Percentiles rank a stretch among this genome's conserved stretches.
Evolutionary conservation across 2,888 invertebrate genomes (phyloP).

Genomic region (Chrysodeixis includens): DNA sequence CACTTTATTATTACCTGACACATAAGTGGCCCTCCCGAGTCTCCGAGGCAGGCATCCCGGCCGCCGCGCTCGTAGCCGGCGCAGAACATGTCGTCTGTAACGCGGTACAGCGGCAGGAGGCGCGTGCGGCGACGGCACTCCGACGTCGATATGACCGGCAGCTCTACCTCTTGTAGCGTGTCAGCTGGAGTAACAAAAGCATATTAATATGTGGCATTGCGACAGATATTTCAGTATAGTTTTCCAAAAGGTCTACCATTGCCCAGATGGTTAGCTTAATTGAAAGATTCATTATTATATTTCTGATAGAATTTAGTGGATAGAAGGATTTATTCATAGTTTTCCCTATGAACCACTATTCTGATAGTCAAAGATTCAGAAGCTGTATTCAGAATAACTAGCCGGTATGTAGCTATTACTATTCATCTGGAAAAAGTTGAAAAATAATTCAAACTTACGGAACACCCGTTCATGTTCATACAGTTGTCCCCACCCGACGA

Average conservation of each 20-base stretch:
- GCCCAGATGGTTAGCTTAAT: too few species aligned
- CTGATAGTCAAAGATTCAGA: too few species aligned
- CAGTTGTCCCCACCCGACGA: constrained; percentile 95
- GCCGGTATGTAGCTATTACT: too few species aligned
- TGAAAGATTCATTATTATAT: too few species aligned
- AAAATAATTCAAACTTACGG: constrained; percentile 89
- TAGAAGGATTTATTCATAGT: too few species aligned
- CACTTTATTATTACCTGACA: constrained; percentile 89
- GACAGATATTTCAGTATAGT: too few species aligned
- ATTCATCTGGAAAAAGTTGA: too few species aligned
- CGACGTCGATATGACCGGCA: constrained; percentile 93
- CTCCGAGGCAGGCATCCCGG: constrained; percentile 94
- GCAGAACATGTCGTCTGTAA: constrained; percentile 95
- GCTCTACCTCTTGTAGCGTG: constrained; percentile 94
- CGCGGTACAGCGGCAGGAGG: constrained; percentile 92
- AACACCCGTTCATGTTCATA: constrained; percentile 94
- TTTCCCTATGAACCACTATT: too few species aligned
- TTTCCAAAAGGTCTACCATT: too few species aligned
- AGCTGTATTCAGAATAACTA: too few species aligned
- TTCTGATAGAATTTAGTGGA: too few species aligned
- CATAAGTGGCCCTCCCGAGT: constrained; percentile 94
- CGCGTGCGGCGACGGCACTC: constrained; percentile 93
- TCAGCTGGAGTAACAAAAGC: constrained; percentile 89
- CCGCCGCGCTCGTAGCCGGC: constrained; percentile 94
- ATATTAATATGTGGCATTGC: too few species aligned